phyloP scores from a whole-genome alignment of 1,140 invertebrate genomes.

The Drosophila pandora region DNA sequence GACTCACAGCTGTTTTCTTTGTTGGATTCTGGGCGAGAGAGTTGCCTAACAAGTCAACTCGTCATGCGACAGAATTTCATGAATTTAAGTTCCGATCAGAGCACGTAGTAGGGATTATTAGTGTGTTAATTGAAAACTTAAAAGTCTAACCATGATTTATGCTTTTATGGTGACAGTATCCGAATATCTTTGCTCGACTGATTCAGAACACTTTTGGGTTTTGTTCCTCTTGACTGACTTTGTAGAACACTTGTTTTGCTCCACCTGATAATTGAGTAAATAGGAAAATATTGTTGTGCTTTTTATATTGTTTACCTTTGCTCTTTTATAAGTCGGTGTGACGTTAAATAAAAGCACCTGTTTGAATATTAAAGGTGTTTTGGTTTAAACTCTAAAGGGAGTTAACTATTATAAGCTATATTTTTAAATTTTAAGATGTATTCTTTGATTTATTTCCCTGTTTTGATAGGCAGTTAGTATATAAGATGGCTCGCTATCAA shows the following conservation, averaged over 20 bases:
- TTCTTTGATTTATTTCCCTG: no score
- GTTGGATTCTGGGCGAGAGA: neutral
- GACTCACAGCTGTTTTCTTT: constrained; percentile 22
- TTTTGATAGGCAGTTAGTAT: no score
- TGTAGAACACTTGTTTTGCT: constrained; percentile 41
- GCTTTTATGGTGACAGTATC: neutral
- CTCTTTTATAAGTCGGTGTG: neutral
- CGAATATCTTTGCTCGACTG: neutral
- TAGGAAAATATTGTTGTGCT: constrained; percentile 29
- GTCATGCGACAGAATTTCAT: neutral
- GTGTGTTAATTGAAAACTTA: no score
- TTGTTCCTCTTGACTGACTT: constrained; percentile 31
- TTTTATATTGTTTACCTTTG: constrained; percentile 2
- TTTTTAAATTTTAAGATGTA: no score
- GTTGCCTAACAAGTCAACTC: constrained; percentile 5
- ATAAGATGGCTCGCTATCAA: neutral
- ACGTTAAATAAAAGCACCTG: constrained; percentile 14
- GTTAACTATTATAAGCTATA: no score
- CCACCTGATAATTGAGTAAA: constrained; percentile 21
- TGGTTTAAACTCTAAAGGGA: no score
- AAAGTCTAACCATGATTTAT: neutral
- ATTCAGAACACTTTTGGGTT: constrained; percentile 9
- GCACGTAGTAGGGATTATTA: constrained; percentile 1
- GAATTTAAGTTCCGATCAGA: neutral
- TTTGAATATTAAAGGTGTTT: no score